These are phyloP conservation scores for Asteroscopus sphinx DNA, from an alignment of 2,888 invertebrate species.

Conservation along the genomic window DNA sequence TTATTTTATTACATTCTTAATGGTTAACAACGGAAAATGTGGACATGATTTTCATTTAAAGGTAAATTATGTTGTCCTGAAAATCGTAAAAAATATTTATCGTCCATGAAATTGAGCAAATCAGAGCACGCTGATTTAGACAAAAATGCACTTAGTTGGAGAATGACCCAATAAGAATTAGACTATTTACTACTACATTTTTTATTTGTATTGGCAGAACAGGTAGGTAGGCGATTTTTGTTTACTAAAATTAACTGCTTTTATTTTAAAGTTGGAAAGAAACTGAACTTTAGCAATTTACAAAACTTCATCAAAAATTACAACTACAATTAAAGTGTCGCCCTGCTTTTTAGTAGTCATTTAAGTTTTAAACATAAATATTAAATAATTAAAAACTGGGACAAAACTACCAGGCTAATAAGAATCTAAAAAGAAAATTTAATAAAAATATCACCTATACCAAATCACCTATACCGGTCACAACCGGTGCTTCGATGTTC, in stretches of 20 bases:
- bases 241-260: neutral
- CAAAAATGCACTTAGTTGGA: slow-evolving; percentile 3
- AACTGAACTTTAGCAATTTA: neutral
- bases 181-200: neutral
- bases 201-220: no score
- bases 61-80: neutral
- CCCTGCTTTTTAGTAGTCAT: neutral
- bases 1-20: slow-evolving; percentile 59
- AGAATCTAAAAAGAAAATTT: neutral
- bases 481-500: no score
- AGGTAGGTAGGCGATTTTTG: no score
- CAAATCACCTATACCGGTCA: no score
- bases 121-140: neutral
- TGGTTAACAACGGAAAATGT: slow-evolving; percentile 36
- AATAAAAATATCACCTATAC: no score
- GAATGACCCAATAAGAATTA: slow-evolving; percentile 9
- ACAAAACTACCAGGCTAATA: slow-evolving; percentile 5
- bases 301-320: slow-evolving; percentile 6
- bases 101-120: neutral
- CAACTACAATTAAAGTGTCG: slow-evolving; percentile 22
- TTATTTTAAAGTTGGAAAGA: neutral
- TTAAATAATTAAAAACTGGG: slow-evolving; percentile 15
- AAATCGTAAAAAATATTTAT: slow-evolving; percentile 11
- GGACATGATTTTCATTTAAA: slow-evolving; percentile 36
- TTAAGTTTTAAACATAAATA: neutral